Evolutionary conservation across 2,888 invertebrate genomes (phyloP).

Genomic region (Oxytorus armatus): DNA sequence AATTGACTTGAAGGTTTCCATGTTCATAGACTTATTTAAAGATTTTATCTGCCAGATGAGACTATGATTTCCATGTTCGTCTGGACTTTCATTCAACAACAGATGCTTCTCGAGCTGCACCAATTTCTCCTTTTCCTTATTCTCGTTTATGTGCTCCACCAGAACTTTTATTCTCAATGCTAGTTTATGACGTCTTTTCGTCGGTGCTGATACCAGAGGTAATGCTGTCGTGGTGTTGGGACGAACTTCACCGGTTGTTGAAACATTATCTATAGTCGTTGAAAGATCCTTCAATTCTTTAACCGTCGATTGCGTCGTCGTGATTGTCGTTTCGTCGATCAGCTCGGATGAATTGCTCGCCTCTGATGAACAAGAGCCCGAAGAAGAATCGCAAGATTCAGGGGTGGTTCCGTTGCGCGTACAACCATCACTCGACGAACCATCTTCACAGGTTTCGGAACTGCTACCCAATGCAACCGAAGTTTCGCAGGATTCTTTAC

Average conservation of each 20-base stretch:
- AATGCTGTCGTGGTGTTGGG: conserved; percentile 42
- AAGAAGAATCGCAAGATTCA: conserved; percentile 21
- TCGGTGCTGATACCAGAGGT: not conserved
- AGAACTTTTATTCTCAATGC: conserved; percentile 70
- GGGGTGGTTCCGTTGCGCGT: not conserved
- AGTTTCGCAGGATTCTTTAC: conserved; percentile 22
- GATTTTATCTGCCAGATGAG: conserved; percentile 66
- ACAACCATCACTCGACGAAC: conserved; percentile 26
- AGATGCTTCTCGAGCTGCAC: conserved; percentile 71
- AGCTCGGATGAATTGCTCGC: not conserved
- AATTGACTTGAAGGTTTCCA: conserved; percentile 67
- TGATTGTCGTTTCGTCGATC: not conserved
- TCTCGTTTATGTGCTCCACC: conserved; percentile 70
- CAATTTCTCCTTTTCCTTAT: conserved; percentile 67
- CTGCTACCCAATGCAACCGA: not conserved
- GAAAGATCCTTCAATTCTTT: conserved; percentile 20
- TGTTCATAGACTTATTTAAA: conserved; percentile 69
- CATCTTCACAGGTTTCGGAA: conserved; percentile 33
- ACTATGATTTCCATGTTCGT: conserved; percentile 59
- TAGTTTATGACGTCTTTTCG: conserved; percentile 50
- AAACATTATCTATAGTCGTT: conserved; percentile 19
- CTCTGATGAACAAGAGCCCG: conserved; percentile 43
- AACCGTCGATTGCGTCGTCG: conserved; percentile 13
- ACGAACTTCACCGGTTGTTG: conserved; percentile 46
- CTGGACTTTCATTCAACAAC: conserved; percentile 64